phyloP scores from a whole-genome alignment of 2,113 vertebrate species.

The Ammodytes dubius region DNA sequence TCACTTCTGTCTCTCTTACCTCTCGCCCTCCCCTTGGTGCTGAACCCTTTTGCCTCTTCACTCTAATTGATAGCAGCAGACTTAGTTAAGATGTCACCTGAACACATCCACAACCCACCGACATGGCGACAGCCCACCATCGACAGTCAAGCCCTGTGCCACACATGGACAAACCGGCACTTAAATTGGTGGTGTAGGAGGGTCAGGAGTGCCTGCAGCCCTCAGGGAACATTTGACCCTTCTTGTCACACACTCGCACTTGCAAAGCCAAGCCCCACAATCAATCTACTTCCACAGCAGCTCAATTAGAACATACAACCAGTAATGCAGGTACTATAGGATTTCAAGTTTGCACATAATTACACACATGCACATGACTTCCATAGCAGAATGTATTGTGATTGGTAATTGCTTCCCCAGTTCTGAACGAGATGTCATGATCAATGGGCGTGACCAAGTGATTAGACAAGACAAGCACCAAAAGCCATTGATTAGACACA shows the following conservation, averaged over 20 bases:
- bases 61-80: conserved; percentile 83
- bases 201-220: conserved; percentile 64
- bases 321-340: conserved; percentile 28
- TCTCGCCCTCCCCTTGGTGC: conserved; percentile 47
- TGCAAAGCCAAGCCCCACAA: conserved; percentile 30
- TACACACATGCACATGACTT: conserved; percentile 16
- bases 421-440: conserved; percentile 69
- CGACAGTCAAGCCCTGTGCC: conserved; percentile 58
- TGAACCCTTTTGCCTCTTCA: conserved; percentile 39
- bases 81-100: conserved; percentile 85
- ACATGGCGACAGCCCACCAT: conserved; percentile 64
- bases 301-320: conserved; percentile 67
- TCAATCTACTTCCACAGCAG: conserved; percentile 53
- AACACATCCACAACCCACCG: conserved; percentile 70
- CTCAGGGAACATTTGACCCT: conserved; percentile 74
- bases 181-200: conserved; percentile 81
- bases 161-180: conserved; percentile 59
- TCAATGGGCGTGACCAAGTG: conserved; percentile 73
- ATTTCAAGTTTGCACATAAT: conserved; percentile 35
- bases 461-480: conserved; percentile 75
- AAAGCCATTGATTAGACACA: conserved; percentile 76
- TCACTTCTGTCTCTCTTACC: conserved; percentile 52
- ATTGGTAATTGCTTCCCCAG: conserved; percentile 69
- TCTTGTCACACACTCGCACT: conserved; percentile 67
- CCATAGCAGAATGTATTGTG: conserved; percentile 22